A percentile compares a stretch with the other conserved stretches of the same genome.
phyloP scores from a whole-genome alignment of 2,797 vertebrate genomes.

The Manis crassicaudata region DNA sequence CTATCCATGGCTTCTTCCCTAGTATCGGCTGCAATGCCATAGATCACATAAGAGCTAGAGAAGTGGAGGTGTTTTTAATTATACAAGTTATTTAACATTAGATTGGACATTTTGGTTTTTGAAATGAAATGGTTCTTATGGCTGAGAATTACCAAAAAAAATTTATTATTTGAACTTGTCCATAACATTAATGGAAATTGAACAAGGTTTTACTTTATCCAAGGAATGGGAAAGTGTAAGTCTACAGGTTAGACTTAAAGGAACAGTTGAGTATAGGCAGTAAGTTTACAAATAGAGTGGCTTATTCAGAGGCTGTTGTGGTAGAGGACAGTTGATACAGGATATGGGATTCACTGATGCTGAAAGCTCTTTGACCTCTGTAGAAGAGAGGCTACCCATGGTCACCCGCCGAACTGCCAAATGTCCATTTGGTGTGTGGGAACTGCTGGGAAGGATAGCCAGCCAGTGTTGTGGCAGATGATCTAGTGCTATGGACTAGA shows the following conservation, averaged over 20 bases:
- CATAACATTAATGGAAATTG: neutral
- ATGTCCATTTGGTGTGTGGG: neutral
- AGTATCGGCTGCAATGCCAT: neutral
- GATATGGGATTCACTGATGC: neutral
- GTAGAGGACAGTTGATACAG: neutral
- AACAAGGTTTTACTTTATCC: neutral
- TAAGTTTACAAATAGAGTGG: neutral
- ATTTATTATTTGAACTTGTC: neutral
- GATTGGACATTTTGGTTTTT: neutral
- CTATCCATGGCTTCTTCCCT: neutral
- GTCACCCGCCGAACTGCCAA: neutral
- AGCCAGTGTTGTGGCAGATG: neutral
- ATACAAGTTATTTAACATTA: neutral
- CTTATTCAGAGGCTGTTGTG: neutral
- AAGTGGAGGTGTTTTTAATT: neutral
- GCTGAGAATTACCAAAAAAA: neutral
- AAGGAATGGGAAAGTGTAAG: neutral
- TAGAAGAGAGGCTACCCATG: neutral
- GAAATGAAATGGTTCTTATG: neutral
- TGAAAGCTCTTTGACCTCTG: neutral
- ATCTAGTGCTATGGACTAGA: neutral
- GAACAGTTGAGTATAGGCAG: neutral
- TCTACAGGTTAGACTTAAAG: neutral
- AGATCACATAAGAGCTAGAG: neutral
- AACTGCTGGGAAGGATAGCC: neutral